Percentiles rank a stretch among this genome's conserved stretches.
phyloP scores from a whole-genome alignment of 2,113 vertebrate genomes.

The Natator depressus region DNA sequence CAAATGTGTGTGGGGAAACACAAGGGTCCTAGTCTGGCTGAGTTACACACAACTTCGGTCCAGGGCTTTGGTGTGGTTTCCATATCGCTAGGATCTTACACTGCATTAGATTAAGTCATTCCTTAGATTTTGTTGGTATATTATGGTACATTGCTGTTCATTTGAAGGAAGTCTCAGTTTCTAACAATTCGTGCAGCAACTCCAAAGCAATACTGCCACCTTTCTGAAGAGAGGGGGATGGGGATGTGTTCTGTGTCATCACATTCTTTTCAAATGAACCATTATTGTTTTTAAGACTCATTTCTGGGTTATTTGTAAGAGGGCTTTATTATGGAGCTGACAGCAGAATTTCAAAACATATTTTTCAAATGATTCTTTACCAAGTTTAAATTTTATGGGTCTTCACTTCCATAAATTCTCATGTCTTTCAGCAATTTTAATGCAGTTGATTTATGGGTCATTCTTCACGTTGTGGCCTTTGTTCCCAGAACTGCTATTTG shows the following conservation, averaged over 20 bases:
- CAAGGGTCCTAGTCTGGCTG: constrained; percentile 57
- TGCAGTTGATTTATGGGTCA: not conserved
- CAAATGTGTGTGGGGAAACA: constrained; percentile 48
- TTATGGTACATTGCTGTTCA: constrained; percentile 53
- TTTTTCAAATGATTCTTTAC: constrained; percentile 54
- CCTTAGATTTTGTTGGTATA: constrained; percentile 64
- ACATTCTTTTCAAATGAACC: constrained; percentile 62
- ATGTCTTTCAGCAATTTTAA: not conserved
- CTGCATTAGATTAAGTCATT: constrained; percentile 69
- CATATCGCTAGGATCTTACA: constrained; percentile 70
- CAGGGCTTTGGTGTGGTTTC: constrained; percentile 59
- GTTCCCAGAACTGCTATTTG: constrained; percentile 18
- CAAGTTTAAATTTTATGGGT: constrained; percentile 54
- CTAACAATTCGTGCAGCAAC: constrained; percentile 55
- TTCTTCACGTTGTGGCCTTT: constrained; percentile 31
- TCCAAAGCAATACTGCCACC: constrained; percentile 93
- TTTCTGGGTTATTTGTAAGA: constrained; percentile 67
- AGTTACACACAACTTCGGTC: constrained; percentile 53
- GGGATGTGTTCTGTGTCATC: constrained; percentile 13
- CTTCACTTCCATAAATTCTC: constrained; percentile 1
- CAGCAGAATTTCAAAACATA: constrained; percentile 53
- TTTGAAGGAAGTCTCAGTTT: constrained; percentile 13
- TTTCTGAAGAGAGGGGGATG: constrained; percentile 82
- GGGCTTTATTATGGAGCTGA: constrained; percentile 56
- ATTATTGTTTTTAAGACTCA: constrained; percentile 27